These are phyloP conservation scores for Numida meleagris DNA, from an alignment of 2,113 vertebrate species.

Conservation along the genomic window DNA sequence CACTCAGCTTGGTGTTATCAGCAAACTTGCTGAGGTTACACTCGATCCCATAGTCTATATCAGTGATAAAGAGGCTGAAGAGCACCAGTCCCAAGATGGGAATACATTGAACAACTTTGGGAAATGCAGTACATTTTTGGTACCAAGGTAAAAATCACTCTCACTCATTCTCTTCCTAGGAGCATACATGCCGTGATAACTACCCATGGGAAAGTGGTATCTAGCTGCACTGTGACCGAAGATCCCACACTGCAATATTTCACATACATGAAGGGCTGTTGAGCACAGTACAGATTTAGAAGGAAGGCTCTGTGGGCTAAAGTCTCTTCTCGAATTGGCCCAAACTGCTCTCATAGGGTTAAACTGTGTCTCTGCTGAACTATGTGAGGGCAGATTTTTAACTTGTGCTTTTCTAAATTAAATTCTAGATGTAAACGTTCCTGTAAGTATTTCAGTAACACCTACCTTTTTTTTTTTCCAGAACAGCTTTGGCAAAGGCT, in stretches of 20 bases:
- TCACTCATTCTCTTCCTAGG: neutral
- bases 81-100: neutral
- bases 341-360: neutral
- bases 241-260: neutral
- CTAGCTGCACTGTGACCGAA: neutral
- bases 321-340: neutral
- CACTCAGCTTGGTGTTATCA: neutral
- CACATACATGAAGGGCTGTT: neutral
- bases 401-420: neutral
- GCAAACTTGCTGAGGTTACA: neutral
- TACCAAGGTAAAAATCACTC: neutral
- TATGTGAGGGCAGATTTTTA: neutral
- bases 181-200: neutral
- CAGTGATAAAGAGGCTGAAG: neutral
- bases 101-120: neutral
- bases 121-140: neutral
- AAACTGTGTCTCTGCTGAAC: neutral
- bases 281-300: neutral
- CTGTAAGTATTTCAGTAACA: neutral
- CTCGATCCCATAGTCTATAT: neutral
- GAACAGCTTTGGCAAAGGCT: neutral
- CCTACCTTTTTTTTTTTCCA: neutral
- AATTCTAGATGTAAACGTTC: neutral
- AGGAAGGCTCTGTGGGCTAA: conserved; percentile 6
- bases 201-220: neutral